phyloP scores from a whole-genome alignment of 2,797 vertebrate species.

The Poecile montanus region DNA sequence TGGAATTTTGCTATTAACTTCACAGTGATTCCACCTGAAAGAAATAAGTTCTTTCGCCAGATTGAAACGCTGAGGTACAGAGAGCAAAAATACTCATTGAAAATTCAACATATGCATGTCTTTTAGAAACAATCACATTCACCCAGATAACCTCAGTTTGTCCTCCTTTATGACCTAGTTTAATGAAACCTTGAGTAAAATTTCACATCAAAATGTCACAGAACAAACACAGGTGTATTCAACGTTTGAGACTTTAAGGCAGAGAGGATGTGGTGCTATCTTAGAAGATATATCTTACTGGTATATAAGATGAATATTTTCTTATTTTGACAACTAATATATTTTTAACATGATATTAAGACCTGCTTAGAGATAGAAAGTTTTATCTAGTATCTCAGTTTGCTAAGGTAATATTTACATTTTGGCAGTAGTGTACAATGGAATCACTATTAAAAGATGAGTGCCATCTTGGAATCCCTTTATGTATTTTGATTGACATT shows the following conservation, averaged over 20 bases:
- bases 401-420: neutral
- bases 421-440: neutral
- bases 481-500: neutral
- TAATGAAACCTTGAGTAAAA: conserved; percentile 3
- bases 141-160: neutral
- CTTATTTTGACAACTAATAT: neutral
- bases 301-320: neutral
- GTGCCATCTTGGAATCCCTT: neutral
- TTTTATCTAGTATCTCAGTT: neutral
- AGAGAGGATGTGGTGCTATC: neutral
- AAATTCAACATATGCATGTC: neutral
- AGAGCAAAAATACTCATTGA: neutral
- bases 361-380: neutral
- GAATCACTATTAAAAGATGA: neutral
- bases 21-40: neutral
- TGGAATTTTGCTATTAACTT: neutral
- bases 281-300: neutral
- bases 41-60: neutral
- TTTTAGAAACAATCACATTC: conserved; percentile 21
- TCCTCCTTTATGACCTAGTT: neutral
- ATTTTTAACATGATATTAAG: neutral
- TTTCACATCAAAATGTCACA: neutral
- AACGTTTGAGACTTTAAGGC: neutral
- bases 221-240: neutral
- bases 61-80: neutral